phyloP scores from a whole-genome alignment of 92 coral and sea anemone species.

The Phymanthus crucifer region DNA sequence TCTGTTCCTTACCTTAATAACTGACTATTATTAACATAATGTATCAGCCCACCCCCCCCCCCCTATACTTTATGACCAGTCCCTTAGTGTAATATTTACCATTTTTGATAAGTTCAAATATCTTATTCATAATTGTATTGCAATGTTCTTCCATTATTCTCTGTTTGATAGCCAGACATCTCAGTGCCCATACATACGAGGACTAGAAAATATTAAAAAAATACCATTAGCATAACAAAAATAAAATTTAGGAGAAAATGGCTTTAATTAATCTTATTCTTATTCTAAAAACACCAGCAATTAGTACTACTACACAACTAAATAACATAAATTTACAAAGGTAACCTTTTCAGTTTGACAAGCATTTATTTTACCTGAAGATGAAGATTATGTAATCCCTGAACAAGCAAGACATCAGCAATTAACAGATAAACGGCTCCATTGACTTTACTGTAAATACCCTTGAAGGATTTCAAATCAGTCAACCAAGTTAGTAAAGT shows the following conservation, averaged over 20 bases:
- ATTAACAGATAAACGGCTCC: constrained; percentile 43
- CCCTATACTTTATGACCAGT: too few relatives aligned
- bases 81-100: constrained; percentile 29
- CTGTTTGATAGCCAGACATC: constrained; percentile 81
- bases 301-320: too few relatives aligned
- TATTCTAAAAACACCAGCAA: too few relatives aligned
- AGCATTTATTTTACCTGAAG: constrained; percentile 29
- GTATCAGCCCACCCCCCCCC: too few relatives aligned
- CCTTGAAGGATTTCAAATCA: constrained; percentile 33
- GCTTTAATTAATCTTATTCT: too few relatives aligned
- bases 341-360: neutral
- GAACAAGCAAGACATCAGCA: constrained; percentile 54
- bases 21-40: neutral
- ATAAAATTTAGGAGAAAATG: too few relatives aligned
- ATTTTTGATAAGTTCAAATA: constrained; percentile 56
- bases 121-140: constrained; percentile 54
- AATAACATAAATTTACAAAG: neutral
- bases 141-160: constrained; percentile 71
- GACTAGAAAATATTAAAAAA: constrained; percentile 41
- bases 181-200: constrained; percentile 65
- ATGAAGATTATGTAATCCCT: constrained; percentile 22
- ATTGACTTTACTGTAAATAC: constrained; percentile 53
- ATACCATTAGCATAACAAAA: too few relatives aligned
- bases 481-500: neutral
- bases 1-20: too few relatives aligned